A percentile compares a stretch with the other conserved stretches of the same genome.
These are phyloP conservation scores for Tautogolabrus adspersus DNA, from an alignment of 2,113 vertebrate species.

Conservation along the genomic window DNA sequence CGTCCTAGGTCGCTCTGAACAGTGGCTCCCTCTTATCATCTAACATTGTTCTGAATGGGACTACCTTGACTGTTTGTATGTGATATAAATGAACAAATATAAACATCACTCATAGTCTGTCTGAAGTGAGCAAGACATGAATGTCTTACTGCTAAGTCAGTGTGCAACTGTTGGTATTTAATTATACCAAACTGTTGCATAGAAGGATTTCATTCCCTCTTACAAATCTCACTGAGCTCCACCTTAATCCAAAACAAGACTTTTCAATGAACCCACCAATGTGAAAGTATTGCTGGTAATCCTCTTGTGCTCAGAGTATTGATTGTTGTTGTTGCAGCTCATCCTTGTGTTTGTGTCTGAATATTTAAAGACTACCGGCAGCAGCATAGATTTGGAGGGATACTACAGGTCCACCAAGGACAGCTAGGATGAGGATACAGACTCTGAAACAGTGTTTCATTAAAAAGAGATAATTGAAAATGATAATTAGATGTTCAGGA, in stretches of 20 bases:
- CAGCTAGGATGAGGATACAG: background rate
- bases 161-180: background rate
- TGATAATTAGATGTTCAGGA: background rate
- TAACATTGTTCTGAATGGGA: too few relatives aligned
- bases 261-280: background rate
- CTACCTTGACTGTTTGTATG: too few relatives aligned
- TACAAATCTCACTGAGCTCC: background rate
- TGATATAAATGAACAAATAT: too few relatives aligned
- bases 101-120: too few relatives aligned
- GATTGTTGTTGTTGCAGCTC: background rate
- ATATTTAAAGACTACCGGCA: background rate
- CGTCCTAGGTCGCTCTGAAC: too few relatives aligned
- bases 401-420: background rate
- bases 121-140: too few relatives aligned
- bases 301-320: background rate
- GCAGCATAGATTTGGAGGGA: background rate
- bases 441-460: background rate
- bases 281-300: background rate
- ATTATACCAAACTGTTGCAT: background rate
- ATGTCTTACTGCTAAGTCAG: background rate
- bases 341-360: background rate
- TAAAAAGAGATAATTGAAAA: conserved; percentile 1
- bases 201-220: background rate
- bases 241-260: background rate
- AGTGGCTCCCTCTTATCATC: too few relatives aligned